Evolutionary conservation across 1,140 invertebrate species (phyloP).

Genomic region (Pseudomyrmex flavicornis): DNA sequence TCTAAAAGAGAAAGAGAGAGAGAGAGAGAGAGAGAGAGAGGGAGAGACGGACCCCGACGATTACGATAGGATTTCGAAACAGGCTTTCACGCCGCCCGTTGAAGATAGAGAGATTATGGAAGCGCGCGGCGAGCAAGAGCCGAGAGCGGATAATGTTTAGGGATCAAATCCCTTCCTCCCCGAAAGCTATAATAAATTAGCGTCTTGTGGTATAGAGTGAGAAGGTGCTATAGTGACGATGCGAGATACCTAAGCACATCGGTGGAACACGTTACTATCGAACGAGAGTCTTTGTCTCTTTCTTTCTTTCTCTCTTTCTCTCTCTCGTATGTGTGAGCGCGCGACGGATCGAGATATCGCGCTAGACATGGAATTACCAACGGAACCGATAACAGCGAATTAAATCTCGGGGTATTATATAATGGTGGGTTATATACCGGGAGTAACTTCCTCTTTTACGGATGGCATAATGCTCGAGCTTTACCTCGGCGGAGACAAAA

Average conservation of each 20-base stretch:
- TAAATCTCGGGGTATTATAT: constrained; percentile 58
- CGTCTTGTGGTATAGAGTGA: constrained; percentile 16
- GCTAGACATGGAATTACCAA: constrained; percentile 50
- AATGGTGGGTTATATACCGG: constrained; percentile 34
- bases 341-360: constrained; percentile 47
- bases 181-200: constrained; percentile 63
- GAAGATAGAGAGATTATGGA: constrained; percentile 64
- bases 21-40: no score
- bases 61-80: constrained; percentile 56
- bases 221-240: constrained; percentile 52
- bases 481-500: constrained; percentile 33
- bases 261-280: constrained; percentile 41
- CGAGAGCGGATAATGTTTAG: constrained; percentile 53
- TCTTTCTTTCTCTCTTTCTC: no score
- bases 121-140: constrained; percentile 30
- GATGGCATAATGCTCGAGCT: not conserved
- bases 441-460: constrained; percentile 58
- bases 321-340: not conserved
- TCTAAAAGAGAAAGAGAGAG: not conserved
- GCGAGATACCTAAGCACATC: constrained; percentile 39
- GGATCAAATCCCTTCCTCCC: constrained; percentile 45
- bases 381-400: constrained; percentile 58
- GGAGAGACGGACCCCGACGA: constrained; percentile 13
- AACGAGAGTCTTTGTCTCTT: not conserved
- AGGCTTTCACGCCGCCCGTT: constrained; percentile 40